phyloP scores from a whole-genome alignment of 2,888 invertebrate species.

The Oxycera nigricornis region DNA sequence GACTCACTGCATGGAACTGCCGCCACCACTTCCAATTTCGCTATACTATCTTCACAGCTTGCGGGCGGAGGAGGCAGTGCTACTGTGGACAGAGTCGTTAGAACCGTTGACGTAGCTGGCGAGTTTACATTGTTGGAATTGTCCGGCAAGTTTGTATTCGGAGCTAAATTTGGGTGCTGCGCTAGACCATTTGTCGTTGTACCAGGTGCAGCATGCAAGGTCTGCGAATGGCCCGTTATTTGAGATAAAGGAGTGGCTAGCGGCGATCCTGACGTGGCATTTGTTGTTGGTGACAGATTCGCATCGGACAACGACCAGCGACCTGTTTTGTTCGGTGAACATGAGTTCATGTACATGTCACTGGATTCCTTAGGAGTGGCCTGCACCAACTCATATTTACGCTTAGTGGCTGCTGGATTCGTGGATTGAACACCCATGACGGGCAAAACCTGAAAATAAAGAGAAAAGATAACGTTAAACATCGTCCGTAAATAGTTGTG shows the following conservation, averaged over 20 bases:
- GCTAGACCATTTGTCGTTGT: neutral
- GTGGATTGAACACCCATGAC: slow-evolving; percentile 77
- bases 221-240: slow-evolving; percentile 44
- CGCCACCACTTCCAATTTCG: slow-evolving; percentile 61
- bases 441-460: slow-evolving; percentile 63
- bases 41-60: slow-evolving; percentile 60
- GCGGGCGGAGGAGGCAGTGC: slow-evolving; percentile 52
- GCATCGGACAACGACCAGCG: slow-evolving; percentile 62
- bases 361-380: slow-evolving; percentile 63
- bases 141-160: neutral
- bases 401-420: slow-evolving; percentile 73
- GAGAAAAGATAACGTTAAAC: neutral
- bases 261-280: slow-evolving; percentile 42
- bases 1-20: slow-evolving; percentile 56
- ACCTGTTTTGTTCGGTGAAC: slow-evolving; percentile 66
- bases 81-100: neutral
- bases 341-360: slow-evolving; percentile 62
- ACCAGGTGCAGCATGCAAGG: slow-evolving; percentile 53
- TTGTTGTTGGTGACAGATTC: slow-evolving; percentile 23
- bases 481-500: too few relatives aligned
- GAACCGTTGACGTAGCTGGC: slow-evolving; percentile 47
- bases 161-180: neutral
- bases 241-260: slow-evolving; percentile 9
- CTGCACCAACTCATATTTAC: slow-evolving; percentile 67
- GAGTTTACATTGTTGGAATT: neutral